Base-by-base conservation (phyloP, 35 echinoderm and acorn worm species). In the Heliocidaris tuberculata region DNA sequence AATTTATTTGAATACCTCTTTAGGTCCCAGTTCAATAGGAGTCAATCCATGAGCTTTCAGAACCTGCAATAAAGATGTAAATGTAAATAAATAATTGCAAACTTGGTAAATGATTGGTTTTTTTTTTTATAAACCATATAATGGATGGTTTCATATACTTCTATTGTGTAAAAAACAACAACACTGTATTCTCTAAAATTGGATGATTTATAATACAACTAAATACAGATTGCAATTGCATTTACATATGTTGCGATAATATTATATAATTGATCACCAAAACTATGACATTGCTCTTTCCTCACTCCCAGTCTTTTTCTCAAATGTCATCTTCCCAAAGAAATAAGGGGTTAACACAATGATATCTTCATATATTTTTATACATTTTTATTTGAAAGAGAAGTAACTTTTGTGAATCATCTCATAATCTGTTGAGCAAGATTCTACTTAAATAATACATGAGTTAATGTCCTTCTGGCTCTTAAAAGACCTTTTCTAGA, bases 41-140 rank as follows among this genome's bases (percentile, higher is more conserved):
- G 96, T 94, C 49, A 99, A 93, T 31, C 98, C 98, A 96, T 99
- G 96, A 19, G 90, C 89, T 93, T 97, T 97, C 29, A 99, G 92
- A 50, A 99, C 94, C 98, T 99, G 32, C 60, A 61, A 90, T n/a
- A 78, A 24, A 78, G 65, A 78, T 0, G 27, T 78, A 7, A 19
- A 78, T 78, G 0, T 78, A 78, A n/a, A 24, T 78, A 78, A 42
- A 1, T 42, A 42, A 0, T 42, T 42, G 35, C 0, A 42, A 42
- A 42, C 35, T 78, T 27, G 24, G 60, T 50, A 50, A 9, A 6
- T 50, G 4, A 9, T 6, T 4, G 49, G 49, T n/a, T n/a, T n/a
- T n/a, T n/a, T n/a, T 50, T 50, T 50, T 50, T 50, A 50, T 9
- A 50, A 6, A 50, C 49, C 49, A 13, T 10, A 52, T 8, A 52